Conservation (phyloP, 2,888 invertebrate species). For the Callyntrura sp. region DNA sequence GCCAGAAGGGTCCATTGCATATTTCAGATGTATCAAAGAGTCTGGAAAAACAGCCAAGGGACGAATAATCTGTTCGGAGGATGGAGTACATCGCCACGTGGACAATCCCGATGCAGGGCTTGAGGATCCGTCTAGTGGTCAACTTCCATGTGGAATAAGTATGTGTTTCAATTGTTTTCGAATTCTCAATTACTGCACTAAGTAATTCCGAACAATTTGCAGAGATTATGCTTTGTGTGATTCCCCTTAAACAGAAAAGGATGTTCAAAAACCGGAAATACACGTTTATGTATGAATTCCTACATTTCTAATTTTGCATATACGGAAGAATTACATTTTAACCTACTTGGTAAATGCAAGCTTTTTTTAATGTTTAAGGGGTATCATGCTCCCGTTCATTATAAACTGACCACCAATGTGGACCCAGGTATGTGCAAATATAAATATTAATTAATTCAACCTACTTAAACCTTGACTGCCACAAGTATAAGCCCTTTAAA, state of each 20-base stretch:
- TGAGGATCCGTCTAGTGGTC: neutral
- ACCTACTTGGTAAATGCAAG: neutral
- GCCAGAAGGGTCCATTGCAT: constrained; percentile 66
- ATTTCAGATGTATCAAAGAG: constrained; percentile 55
- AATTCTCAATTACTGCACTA: neutral
- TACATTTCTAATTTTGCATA: neutral
- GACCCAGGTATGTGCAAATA: neutral
- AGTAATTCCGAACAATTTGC: too few species aligned
- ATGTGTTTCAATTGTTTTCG: constrained; percentile 1
- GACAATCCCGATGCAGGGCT: neutral
- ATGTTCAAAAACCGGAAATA: constrained; percentile 49
- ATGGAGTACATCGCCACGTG: constrained; percentile 42
- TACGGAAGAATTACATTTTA: neutral
- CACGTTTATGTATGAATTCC: constrained; percentile 63
- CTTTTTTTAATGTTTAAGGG: constrained; percentile 28
- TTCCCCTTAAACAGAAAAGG: constrained; percentile 5
- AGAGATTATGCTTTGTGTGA: too few species aligned
- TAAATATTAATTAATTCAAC: neutral
- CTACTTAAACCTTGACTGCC: too few species aligned
- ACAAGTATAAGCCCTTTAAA: too few species aligned
- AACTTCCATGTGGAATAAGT: constrained; percentile 77
- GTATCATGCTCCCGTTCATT: constrained; percentile 53
- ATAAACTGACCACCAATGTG: neutral
- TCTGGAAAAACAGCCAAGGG: constrained; percentile 40
- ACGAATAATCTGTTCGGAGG: constrained; percentile 60